phyloP scores from a whole-genome alignment of 2,797 vertebrate genomes.

The Pagetopsis macropterus region DNA sequence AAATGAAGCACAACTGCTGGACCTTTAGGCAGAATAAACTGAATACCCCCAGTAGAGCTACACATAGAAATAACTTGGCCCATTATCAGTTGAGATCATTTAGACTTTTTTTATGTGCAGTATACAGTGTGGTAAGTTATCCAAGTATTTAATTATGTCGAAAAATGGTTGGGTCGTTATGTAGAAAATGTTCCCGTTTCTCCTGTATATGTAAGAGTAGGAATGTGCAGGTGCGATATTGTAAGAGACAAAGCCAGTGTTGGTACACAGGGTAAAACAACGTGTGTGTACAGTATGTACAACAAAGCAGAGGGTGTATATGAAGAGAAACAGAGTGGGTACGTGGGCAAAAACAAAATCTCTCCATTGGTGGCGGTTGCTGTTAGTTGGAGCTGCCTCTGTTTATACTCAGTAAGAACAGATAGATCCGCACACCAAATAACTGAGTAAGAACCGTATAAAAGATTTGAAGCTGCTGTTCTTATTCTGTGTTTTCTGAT shows the following conservation, averaged over 20 bases:
- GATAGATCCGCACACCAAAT: too few relatives aligned
- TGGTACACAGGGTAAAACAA: not conserved
- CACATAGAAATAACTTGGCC: slow-evolving; percentile 2
- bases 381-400: slow-evolving; percentile 47
- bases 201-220: not conserved
- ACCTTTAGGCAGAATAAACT: not conserved
- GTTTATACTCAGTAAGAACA: slow-evolving; percentile 42
- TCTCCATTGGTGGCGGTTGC: slow-evolving; percentile 28
- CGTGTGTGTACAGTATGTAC: slow-evolving; percentile 8
- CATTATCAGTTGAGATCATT: not conserved
- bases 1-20: not conserved
- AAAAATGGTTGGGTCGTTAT: not conserved
- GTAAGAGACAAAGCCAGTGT: not conserved
- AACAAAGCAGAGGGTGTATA: slow-evolving; percentile 5
- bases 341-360: slow-evolving; percentile 23
- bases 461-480: too few relatives aligned
- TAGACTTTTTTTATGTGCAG: not conserved
- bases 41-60: not conserved
- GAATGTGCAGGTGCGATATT: slow-evolving; percentile 5
- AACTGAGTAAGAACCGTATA: too few relatives aligned
- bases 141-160: not conserved
- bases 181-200: not conserved
- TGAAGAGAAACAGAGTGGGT: slow-evolving; percentile 25
- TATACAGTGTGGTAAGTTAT: not conserved
- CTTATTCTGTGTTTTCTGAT: too few relatives aligned